Percentiles rank a stretch among this genome's conserved stretches.
phyloP scores from a whole-genome alignment of 2,797 vertebrate genomes.

The Lindbergichthys nudifrons region DNA sequence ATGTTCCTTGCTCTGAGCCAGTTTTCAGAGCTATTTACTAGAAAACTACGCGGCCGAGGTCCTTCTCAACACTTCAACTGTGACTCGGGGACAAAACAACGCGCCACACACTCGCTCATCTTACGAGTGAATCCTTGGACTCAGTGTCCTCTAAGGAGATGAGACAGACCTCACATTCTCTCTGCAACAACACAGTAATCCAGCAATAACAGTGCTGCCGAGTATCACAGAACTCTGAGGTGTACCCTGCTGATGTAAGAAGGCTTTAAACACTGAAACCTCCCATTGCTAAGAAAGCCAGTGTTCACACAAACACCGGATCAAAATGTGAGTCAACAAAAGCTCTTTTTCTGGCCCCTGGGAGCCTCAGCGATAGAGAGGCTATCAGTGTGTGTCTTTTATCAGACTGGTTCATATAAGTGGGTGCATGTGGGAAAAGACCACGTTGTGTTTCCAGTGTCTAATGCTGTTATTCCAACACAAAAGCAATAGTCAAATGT shows the following conservation, averaged over 20 bases:
- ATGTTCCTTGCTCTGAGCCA: too few relatives aligned
- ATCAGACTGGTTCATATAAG: constrained; percentile 73
- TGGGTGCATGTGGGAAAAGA: constrained; percentile 57
- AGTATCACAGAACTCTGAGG: constrained; percentile 34
- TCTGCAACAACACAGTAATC: constrained; percentile 41
- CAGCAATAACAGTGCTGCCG: constrained; percentile 23
- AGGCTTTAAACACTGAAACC: constrained; percentile 35
- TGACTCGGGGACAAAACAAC: too few relatives aligned
- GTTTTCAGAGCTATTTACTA: too few relatives aligned
- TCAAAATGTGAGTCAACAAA: constrained; percentile 63
- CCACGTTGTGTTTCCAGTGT: constrained; percentile 25
- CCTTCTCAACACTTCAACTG: too few relatives aligned
- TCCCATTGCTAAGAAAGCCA: constrained; percentile 27
- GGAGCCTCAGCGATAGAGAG: constrained; percentile 55
- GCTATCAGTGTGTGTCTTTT: constrained; percentile 59
- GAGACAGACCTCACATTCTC: constrained; percentile 9
- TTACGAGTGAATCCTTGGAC: constrained; percentile 14
- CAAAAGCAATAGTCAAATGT: constrained; percentile 63
- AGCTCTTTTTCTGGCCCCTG: constrained; percentile 45
- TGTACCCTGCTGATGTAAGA: constrained; percentile 51
- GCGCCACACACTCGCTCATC: constrained; percentile 15
- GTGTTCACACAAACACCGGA: constrained; percentile 35
- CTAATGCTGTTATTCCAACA: constrained; percentile 49
- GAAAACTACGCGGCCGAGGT: too few relatives aligned
- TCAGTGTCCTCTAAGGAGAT: constrained; percentile 5